Evolutionary conservation across 2,113 vertebrate species (phyloP), one percentile per base, ranked within the genome.

Genomic region (Anolis carolinensis): DNA sequence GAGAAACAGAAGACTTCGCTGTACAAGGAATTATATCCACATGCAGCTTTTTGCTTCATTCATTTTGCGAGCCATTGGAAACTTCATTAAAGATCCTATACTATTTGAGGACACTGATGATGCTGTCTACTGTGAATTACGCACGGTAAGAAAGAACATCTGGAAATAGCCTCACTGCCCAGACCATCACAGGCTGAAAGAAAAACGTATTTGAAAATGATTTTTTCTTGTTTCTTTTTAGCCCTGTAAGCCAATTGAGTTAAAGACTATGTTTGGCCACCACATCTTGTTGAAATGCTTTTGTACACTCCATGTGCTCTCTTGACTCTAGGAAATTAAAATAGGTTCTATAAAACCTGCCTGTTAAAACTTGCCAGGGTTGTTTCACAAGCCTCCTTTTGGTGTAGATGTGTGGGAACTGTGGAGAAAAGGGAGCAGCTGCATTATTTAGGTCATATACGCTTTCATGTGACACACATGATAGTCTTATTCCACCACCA

Each of bases 41-140:
- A 98, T 99, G 96, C 98, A 99, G 91, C 97, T 99, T 85, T 99
- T 99, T 44, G 88, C 95, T 23, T 99, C 98, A 0, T 99, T 99
- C 94, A 99, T 99, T 95, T 94, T 99, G 85, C 95, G 98, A 0
- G 98, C 97, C 73, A 89, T 97, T 21, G 99, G 98, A 92, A 98
- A 97, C 95, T 99, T 99, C 95, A 96, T 98, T 94, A 97, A 97
- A 91, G 98, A 99, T 39, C 94, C 95, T 0, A 94, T 97, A 70
- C 96, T 99, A 14, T 95, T 94, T 0, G 96, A 97, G 1, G 97
- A 97, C 23, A 90, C 27, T 0, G 92, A 94, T 85, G 97, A 97
- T 32, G 89, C 25, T 2, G 92, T 93, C 85, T 94, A 96, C 93
- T 98, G 98, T 0, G 90, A 95, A 50, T 92, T 91, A 67, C 95